Evolutionary conservation across 2,888 invertebrate genomes (phyloP).

Genomic region (Drosophila flavopinicola): DNA sequence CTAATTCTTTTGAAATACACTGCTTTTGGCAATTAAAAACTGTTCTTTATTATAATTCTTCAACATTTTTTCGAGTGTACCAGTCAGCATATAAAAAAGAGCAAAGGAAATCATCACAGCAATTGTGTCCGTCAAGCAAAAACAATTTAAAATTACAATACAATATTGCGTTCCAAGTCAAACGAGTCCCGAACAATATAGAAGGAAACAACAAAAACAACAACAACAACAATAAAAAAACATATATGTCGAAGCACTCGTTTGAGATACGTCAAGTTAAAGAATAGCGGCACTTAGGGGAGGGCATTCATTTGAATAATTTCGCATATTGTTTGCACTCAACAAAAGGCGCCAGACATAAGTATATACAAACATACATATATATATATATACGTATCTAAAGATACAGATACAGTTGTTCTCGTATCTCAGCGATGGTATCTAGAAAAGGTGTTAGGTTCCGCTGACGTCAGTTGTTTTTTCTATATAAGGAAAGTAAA

Average conservation of each 20-base stretch:
- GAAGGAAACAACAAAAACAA: neutral
- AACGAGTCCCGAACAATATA: slow-evolving; percentile 21
- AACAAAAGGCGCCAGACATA: slow-evolving; percentile 52
- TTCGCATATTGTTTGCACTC: slow-evolving; percentile 71
- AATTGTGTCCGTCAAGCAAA: slow-evolving; percentile 10
- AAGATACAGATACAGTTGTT: slow-evolving; percentile 42
- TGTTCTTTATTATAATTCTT: too few species aligned
- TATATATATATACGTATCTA: neutral
- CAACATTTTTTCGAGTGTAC: too few species aligned
- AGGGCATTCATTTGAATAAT: slow-evolving; percentile 65
- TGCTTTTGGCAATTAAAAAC: too few species aligned
- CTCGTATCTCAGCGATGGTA: slow-evolving; percentile 47
- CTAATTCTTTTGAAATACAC: too few species aligned
- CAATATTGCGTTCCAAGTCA: slow-evolving; percentile 14
- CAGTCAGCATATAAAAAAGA: slow-evolving; percentile 4
- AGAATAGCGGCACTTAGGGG: slow-evolving; percentile 24
- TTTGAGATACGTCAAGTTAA: slow-evolving; percentile 31
- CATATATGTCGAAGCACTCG: slow-evolving; percentile 42
- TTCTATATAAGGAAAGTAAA: slow-evolving; percentile 2
- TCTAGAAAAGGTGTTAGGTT: slow-evolving; percentile 65
- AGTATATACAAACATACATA: neutral
- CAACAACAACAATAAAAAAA: neutral
- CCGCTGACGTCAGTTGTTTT: slow-evolving; percentile 65
- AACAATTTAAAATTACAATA: slow-evolving; percentile 32
- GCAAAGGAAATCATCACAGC: slow-evolving; percentile 7